These are phyloP conservation scores for Drosophila novamexicana DNA, from an alignment of 1,140 invertebrate genomes.

Conservation along the genomic window DNA sequence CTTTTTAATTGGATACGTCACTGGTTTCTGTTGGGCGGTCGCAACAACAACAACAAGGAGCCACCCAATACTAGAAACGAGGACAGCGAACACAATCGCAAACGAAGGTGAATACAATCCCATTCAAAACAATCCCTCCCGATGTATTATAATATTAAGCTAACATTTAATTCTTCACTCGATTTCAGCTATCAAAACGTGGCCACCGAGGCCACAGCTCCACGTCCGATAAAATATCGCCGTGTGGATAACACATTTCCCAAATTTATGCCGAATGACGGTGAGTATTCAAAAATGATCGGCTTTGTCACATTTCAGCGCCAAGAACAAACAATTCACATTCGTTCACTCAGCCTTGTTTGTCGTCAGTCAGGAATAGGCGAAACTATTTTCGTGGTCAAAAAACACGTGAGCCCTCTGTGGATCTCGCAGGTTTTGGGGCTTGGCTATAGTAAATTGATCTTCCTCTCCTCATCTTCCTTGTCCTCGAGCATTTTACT, in stretches of 20 bases:
- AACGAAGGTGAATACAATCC: constrained; percentile 41
- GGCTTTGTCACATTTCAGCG: no score
- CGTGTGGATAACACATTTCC: constrained; percentile 77
- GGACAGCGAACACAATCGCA: not conserved
- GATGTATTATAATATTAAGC: not conserved
- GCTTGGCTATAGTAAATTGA: no score
- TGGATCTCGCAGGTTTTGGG: no score
- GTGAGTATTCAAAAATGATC: constrained; percentile 17
- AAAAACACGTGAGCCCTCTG: no score
- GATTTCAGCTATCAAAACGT: not conserved
- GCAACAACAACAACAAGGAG: constrained; percentile 37
- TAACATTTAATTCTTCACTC: not conserved
- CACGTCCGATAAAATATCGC: constrained; percentile 64
- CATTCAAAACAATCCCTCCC: not conserved
- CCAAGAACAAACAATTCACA: no score
- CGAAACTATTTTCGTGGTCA: no score
- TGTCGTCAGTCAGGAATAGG: no score
- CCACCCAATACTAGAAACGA: constrained; percentile 8
- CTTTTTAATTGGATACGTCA: constrained; percentile 47
- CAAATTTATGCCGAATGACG: constrained; percentile 67
- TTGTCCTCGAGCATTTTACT: no score
- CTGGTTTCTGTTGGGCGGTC: constrained; percentile 38
- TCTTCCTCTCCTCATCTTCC: no score
- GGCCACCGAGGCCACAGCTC: constrained; percentile 1
- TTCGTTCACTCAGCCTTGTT: no score